These are phyloP conservation scores for Drosophila mettleri DNA, from an alignment of 2,888 invertebrate genomes.

Conservation along the genomic window DNA sequence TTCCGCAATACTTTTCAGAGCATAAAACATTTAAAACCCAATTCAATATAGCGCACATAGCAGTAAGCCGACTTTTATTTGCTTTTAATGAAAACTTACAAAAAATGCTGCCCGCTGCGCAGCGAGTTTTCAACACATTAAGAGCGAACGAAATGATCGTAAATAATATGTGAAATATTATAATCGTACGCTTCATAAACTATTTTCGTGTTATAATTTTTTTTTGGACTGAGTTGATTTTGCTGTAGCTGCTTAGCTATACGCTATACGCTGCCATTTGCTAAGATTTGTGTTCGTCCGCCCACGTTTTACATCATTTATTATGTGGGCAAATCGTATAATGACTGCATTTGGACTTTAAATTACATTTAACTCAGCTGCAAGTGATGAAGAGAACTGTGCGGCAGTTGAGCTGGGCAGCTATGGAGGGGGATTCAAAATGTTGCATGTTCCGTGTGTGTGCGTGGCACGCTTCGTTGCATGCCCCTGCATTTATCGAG, in stretches of 20 bases:
- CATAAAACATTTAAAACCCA: constrained; percentile 13
- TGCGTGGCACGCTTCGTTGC: constrained; percentile 71
- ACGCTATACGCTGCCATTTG: not conserved
- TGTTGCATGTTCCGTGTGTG: constrained; percentile 39
- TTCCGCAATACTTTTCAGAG: constrained; percentile 7
- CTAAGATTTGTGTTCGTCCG: constrained; percentile 29
- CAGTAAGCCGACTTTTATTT: not conserved
- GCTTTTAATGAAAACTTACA: not conserved
- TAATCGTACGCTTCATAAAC: constrained; percentile 32
- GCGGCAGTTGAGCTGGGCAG: not conserved
- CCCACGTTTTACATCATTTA: constrained; percentile 75
- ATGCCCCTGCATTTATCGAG: constrained; percentile 63
- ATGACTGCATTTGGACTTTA: constrained; percentile 50
- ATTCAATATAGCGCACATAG: constrained; percentile 3
- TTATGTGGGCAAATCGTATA: constrained; percentile 70
- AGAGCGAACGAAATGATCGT: constrained; percentile 12
- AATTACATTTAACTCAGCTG: constrained; percentile 57
- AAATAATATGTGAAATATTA: constrained; percentile 40
- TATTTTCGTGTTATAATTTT: constrained; percentile 35
- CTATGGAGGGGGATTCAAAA: constrained; percentile 1
- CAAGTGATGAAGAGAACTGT: not conserved
- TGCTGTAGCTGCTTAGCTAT: constrained; percentile 9
- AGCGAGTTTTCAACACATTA: constrained; percentile 31
- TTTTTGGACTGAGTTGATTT: constrained; percentile 34
- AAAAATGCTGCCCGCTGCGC: constrained; percentile 7